Percentiles rank a stretch among this genome's conserved stretches.
Evolutionary conservation across 2,113 vertebrate species (phyloP).

Genomic region (Gopherus evgoodei): DNA sequence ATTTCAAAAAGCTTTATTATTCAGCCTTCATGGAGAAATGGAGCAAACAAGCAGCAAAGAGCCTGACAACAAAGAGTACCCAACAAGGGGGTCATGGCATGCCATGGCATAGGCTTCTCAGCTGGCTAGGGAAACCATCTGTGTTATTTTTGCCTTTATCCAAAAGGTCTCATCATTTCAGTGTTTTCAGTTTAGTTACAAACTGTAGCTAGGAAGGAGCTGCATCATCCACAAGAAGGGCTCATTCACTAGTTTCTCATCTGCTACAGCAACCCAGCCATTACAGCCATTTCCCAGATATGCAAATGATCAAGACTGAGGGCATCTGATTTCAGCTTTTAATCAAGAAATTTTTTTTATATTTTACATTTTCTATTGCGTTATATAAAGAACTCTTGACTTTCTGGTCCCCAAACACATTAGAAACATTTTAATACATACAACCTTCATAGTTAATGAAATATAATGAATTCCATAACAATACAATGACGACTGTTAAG

Average conservation of each 20-base stretch:
- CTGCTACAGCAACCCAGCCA: not conserved
- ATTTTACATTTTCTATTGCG: not conserved
- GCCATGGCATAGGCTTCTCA: not conserved
- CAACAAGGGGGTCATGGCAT: not conserved
- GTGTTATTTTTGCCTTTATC: not conserved
- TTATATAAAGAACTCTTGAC: constrained; percentile 3
- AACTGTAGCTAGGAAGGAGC: not conserved
- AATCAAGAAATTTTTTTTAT: not conserved
- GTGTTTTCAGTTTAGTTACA: not conserved
- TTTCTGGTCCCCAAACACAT: constrained; percentile 29
- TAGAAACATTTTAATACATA: constrained; percentile 62
- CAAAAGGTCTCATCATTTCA: not conserved
- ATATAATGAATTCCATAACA: constrained; percentile 14
- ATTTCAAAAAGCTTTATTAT: not conserved
- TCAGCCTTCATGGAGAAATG: not conserved
- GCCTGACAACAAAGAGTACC: not conserved
- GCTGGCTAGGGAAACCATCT: not conserved
- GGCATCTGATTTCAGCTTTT: not conserved
- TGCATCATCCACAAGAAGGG: not conserved
- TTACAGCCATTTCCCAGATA: too few relatives aligned
- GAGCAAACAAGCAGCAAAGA: not conserved
- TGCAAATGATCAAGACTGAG: not conserved
- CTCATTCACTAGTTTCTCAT: not conserved
- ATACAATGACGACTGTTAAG: constrained; percentile 7
- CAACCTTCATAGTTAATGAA: constrained; percentile 27